phyloP scores from a whole-genome alignment of 2,113 vertebrate species.

The Aleadryas rufinucha region DNA sequence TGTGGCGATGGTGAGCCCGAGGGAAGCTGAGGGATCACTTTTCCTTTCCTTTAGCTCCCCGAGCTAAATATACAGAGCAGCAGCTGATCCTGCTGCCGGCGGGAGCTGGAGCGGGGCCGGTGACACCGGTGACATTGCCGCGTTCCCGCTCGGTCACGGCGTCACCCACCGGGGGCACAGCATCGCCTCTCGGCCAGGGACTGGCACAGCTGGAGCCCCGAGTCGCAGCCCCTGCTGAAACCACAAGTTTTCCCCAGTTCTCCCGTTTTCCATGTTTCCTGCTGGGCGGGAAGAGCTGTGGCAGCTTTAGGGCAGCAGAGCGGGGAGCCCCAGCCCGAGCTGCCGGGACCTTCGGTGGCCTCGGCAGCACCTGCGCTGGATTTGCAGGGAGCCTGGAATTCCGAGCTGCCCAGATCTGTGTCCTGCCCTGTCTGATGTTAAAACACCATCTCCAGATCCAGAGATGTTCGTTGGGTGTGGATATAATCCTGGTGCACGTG shows the following conservation, averaged over 20 bases:
- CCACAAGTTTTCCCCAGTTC: accelerated
- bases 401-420: accelerated
- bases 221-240: accelerated
- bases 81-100: constrained; percentile 56
- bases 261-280: accelerated
- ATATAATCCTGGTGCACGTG: accelerated
- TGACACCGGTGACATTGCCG: constrained; percentile 13
- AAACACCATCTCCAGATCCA: accelerated
- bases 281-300: accelerated
- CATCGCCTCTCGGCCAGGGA: accelerated
- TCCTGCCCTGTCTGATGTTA: accelerated
- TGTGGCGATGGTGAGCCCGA: not conserved
- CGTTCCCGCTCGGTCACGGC: not conserved
- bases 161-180: accelerated
- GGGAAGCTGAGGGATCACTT: constrained; percentile 55
- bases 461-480: not conserved
- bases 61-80: constrained; percentile 72
- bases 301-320: not conserved
- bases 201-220: not conserved
- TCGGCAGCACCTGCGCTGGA: accelerated
- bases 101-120: not conserved
- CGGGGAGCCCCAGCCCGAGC: accelerated
- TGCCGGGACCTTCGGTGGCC: accelerated
- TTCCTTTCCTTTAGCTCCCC: constrained; percentile 20
- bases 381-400: no score